Conservation (phyloP, 2,888 invertebrate species). For the Aplocera efformata region DNA sequence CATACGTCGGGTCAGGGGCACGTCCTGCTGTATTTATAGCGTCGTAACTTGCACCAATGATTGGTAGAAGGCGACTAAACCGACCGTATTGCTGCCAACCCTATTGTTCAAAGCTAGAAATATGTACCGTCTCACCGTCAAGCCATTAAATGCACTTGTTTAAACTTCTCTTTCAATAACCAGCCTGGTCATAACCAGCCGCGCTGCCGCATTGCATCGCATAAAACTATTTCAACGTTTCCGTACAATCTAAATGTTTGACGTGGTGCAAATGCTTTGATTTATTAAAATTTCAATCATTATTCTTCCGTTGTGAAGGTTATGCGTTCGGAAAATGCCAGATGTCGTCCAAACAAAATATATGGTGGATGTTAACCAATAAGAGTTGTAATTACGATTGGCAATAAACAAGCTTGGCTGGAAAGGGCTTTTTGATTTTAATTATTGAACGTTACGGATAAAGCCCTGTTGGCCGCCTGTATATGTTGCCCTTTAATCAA, state of each 20-base stretch:
- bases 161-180: conserved; percentile 51
- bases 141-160: conserved; percentile 58
- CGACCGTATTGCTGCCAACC: conserved; percentile 52
- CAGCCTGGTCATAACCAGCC: conserved; percentile 42
- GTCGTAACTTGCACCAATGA: conserved; percentile 71
- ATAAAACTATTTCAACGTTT: conserved; percentile 44
- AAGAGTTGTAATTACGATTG: conserved; percentile 53
- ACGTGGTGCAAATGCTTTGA: conserved; percentile 21
- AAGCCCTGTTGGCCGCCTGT: conserved; percentile 38
- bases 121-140: conserved; percentile 55
- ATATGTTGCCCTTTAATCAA: conserved; percentile 60
- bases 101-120: conserved; percentile 71
- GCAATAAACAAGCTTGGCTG: conserved; percentile 52
- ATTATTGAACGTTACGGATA: conserved; percentile 55
- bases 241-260: conserved; percentile 29
- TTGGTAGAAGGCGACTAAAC: conserved; percentile 61
- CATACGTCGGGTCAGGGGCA: conserved; percentile 62
- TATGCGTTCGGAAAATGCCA: conserved; percentile 35
- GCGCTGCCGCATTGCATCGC: conserved; percentile 55
- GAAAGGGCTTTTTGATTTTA: conserved; percentile 65
- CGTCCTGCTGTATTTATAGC: conserved; percentile 73
- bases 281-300: conserved; percentile 19
- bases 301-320: conserved; percentile 29
- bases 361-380: conserved; percentile 41
- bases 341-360: conserved; percentile 50